Percentiles rank a stretch among this genome's conserved stretches.
phyloP scores from a whole-genome alignment of 2,888 invertebrate genomes.

The Phlogophora meticulosa region DNA sequence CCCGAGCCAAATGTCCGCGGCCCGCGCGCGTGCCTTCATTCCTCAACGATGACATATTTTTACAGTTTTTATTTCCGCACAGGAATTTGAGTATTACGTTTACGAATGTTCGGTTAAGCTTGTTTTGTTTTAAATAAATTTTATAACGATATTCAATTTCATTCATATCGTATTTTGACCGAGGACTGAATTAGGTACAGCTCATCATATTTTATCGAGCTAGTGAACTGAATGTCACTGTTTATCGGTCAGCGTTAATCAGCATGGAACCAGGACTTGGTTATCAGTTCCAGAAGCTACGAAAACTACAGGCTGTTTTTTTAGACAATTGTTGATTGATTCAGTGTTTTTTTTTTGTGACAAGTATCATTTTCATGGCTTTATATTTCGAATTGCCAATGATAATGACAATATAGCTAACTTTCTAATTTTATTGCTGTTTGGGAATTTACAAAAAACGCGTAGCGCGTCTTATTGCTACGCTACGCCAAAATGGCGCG shows the following conservation, averaged over 20 bases:
- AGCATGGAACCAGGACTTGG: neutral
- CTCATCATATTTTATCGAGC: neutral
- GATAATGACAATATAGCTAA: no score
- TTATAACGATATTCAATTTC: neutral
- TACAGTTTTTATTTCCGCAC: slow-evolving; percentile 45
- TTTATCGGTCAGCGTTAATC: slow-evolving; percentile 19
- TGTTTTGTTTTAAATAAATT: neutral
- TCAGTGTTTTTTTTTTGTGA: neutral
- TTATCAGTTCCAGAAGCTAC: neutral
- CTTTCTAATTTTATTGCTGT: no score
- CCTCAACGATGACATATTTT: slow-evolving; percentile 56
- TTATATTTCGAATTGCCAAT: no score
- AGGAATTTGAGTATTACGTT: slow-evolving; percentile 35
- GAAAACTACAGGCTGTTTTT: neutral
- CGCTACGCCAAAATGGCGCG: slow-evolving; percentile 30
- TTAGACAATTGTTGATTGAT: no score
- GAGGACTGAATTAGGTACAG: no score
- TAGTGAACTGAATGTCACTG: slow-evolving; percentile 5
- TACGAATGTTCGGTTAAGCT: slow-evolving; percentile 12
- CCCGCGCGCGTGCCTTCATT: slow-evolving; percentile 48
- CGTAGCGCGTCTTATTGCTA: slow-evolving; percentile 19
- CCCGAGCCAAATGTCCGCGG: slow-evolving; percentile 56
- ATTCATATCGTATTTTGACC: slow-evolving; percentile 7
- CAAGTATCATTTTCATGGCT: no score
- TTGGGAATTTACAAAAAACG: neutral